phyloP scores from a whole-genome alignment of 2,113 vertebrate species.

The Archilochus colubris region DNA sequence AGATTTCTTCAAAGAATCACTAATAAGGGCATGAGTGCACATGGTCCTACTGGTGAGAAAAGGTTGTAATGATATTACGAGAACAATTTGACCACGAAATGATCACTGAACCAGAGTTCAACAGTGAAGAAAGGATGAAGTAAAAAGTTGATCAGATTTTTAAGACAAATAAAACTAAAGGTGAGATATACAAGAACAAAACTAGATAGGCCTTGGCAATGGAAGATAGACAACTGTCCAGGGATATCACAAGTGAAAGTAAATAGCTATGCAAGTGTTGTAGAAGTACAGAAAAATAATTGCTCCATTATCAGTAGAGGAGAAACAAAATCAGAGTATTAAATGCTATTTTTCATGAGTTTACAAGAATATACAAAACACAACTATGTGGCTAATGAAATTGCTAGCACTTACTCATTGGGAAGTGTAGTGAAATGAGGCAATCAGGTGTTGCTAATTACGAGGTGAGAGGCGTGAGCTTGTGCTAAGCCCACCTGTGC shows the following conservation, averaged over 20 bases:
- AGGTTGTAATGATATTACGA: not conserved
- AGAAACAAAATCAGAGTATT: not conserved
- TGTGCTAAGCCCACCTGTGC: too few relatives aligned
- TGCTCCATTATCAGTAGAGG: not conserved
- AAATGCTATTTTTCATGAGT: not conserved
- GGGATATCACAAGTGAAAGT: not conserved
- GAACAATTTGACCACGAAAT: not conserved
- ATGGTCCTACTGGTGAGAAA: not conserved
- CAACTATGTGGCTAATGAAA: not conserved
- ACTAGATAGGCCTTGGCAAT: not conserved
- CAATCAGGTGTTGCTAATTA: too few relatives aligned
- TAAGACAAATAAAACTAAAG: not conserved
- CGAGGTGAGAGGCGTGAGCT: too few relatives aligned
- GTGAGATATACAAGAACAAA: not conserved
- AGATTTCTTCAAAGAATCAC: not conserved
- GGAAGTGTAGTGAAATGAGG: not conserved
- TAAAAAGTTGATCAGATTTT: not conserved
- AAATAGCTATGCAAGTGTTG: not conserved
- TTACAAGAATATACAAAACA: not conserved
- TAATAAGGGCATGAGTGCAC: not conserved
- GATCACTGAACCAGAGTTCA: not conserved
- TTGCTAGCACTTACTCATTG: not conserved
- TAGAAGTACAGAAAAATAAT: not conserved
- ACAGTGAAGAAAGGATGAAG: not conserved
- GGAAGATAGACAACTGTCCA: not conserved